Conservation (phyloP, 2,888 invertebrate genomes). For the Eupsilia transversa region DNA sequence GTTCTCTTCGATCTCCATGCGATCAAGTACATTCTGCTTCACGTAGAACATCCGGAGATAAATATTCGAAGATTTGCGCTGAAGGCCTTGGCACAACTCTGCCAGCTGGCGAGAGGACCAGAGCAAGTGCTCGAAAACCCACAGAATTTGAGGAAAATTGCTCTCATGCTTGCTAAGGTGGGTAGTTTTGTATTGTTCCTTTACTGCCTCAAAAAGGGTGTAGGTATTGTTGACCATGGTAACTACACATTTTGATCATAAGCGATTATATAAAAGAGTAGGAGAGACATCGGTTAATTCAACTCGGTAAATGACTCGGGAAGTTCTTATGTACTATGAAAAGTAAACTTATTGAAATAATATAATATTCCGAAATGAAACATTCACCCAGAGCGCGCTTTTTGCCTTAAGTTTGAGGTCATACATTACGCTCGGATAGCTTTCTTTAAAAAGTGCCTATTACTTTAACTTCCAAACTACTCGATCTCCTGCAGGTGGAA, state of each 20-base stretch:
- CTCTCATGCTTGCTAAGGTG: slow-evolving; percentile 83
- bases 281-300: not conserved
- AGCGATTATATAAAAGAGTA: not conserved
- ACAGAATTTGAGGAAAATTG: slow-evolving; percentile 83
- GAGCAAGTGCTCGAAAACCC: slow-evolving; percentile 83
- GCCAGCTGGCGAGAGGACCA: slow-evolving; percentile 85
- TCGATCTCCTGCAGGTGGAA: slow-evolving; percentile 79
- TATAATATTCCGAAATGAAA: not conserved
- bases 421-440: not conserved
- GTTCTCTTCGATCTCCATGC: slow-evolving; percentile 80
- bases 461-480: not conserved
- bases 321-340: not conserved
- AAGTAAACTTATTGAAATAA: not conserved
- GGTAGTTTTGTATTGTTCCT: not conserved
- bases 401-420: too few species aligned
- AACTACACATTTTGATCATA: not conserved
- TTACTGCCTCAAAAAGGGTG: too few species aligned
- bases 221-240: not conserved
- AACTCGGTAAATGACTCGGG: not conserved
- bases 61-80: slow-evolving; percentile 88
- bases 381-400: not conserved
- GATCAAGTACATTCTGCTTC: slow-evolving; percentile 80
- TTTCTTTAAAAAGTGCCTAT: not conserved
- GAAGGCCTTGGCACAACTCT: slow-evolving; percentile 89
- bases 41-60: slow-evolving; percentile 82